phyloP scores from a whole-genome alignment of 1,140 invertebrate species.

The Medauroidea extradentata region DNA sequence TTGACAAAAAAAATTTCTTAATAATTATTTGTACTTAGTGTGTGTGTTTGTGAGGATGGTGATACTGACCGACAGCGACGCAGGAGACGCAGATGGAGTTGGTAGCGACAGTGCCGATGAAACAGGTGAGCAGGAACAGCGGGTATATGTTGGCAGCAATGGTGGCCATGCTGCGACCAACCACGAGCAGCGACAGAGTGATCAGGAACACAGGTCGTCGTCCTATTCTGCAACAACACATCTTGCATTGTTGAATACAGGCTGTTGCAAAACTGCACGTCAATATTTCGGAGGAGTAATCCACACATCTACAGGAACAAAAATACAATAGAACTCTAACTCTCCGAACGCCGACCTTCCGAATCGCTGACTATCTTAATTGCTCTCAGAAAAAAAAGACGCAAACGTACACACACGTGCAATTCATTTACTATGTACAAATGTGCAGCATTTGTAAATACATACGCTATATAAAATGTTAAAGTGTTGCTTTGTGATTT shows the following conservation, averaged over 20 bases:
- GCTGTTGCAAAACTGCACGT: no score
- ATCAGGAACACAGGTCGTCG: constrained; percentile 47
- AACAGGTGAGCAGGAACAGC: constrained; percentile 43
- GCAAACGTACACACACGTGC: neutral
- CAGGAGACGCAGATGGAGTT: constrained; percentile 48
- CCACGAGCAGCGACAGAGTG: constrained; percentile 39
- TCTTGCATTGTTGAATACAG: no score
- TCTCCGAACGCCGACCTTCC: no score
- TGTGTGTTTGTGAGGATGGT: neutral
- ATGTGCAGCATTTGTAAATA: no score
- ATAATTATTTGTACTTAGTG: neutral
- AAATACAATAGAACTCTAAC: no score
- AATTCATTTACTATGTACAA: no score
- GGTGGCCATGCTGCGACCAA: constrained; percentile 42
- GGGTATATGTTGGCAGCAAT: constrained; percentile 42
- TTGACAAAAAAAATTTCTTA: neutral
- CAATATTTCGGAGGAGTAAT: no score
- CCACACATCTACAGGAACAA: no score
- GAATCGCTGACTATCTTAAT: neutral
- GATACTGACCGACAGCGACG: constrained; percentile 44
- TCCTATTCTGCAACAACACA: constrained; percentile 48
- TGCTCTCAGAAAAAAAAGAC: neutral
- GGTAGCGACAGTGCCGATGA: constrained; percentile 42
- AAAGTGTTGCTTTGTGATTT: neutral
- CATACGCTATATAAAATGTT: no score